phyloP scores from a whole-genome alignment of 2,888 invertebrate genomes.

The Callosobruchus maculatus region DNA sequence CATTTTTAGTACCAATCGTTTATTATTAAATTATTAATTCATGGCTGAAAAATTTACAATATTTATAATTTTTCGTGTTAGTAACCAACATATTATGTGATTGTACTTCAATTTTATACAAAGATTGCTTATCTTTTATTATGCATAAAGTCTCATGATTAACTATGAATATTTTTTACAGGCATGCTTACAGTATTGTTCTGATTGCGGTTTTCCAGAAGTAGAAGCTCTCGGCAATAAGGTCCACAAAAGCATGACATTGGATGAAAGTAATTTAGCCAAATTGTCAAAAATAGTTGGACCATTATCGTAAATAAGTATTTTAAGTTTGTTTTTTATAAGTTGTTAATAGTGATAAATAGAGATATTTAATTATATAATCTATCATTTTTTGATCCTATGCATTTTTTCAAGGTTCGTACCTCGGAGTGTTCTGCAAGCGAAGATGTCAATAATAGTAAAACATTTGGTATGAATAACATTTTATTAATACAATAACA shows the following conservation, averaged over 20 bases:
- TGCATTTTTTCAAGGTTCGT: too few relatives aligned
- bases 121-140: too few relatives aligned
- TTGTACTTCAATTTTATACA: too few relatives aligned
- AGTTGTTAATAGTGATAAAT: neutral
- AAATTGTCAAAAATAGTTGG: conserved; percentile 54
- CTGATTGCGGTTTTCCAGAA: conserved; percentile 55
- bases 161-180: conserved; percentile 34
- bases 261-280: conserved; percentile 51
- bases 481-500: conserved; percentile 24
- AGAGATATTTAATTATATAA: neutral
- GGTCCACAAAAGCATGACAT: conserved; percentile 44
- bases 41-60: too few relatives aligned
- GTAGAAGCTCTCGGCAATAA: conserved; percentile 45
- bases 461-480: neutral
- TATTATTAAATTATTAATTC: too few relatives aligned
- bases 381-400: too few relatives aligned
- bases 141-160: neutral
- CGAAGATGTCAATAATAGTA: too few relatives aligned
- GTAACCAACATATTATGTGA: too few relatives aligned
- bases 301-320: neutral
- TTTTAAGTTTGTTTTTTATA: neutral
- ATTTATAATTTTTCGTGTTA: too few relatives aligned
- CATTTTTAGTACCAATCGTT: too few relatives aligned
- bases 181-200: conserved; percentile 57
- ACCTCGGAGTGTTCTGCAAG: too few relatives aligned